Conservation (phyloP, 2,797 vertebrate species). For the Ispidina picta region DNA sequence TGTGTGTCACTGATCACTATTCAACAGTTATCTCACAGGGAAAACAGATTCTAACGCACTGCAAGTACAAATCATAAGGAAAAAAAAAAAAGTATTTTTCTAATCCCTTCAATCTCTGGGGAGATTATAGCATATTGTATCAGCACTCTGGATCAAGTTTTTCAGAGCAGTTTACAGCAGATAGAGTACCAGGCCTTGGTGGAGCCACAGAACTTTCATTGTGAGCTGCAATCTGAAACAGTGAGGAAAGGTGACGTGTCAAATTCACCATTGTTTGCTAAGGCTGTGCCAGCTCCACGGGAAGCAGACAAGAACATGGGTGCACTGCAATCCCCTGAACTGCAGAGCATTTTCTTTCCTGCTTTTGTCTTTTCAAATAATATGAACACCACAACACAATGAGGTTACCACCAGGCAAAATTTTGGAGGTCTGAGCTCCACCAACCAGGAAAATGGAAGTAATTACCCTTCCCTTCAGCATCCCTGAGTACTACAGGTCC, state of each 20-base stretch:
- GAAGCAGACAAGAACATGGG: background rate
- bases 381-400: background rate
- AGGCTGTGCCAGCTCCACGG: background rate
- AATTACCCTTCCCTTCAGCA: background rate
- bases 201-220: background rate
- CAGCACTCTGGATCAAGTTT: background rate
- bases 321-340: background rate
- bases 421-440: background rate
- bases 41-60: background rate
- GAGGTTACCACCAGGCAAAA: background rate
- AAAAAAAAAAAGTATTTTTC: background rate
- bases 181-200: background rate
- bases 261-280: constrained; percentile 10
- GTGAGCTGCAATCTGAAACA: background rate
- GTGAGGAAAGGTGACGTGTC: background rate
- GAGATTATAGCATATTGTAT: background rate
- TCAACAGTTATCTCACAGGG: background rate
- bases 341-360: constrained; percentile 27
- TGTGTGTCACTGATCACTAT: background rate
- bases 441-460: background rate
- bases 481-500: background rate
- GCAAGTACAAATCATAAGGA: background rate
- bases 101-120: background rate
- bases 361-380: constrained; percentile 22
- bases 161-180: background rate